Evolutionary conservation across 2,888 invertebrate species (phyloP).

Genomic region (Galeopsomyia nigrocyanea): DNA sequence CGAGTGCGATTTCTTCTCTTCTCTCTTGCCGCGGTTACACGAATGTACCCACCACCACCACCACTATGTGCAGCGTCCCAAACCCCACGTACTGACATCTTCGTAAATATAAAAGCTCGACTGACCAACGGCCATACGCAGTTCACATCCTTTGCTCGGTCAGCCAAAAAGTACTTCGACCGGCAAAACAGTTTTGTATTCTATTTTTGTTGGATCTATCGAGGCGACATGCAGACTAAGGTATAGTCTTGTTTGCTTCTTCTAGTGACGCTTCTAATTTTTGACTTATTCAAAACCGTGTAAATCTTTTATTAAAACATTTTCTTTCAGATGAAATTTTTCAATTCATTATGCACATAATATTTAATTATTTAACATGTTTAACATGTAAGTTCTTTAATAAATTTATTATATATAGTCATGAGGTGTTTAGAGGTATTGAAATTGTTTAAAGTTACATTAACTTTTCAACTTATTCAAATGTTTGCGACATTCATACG

Average conservation of each 20-base stretch:
- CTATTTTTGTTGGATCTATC: background rate
- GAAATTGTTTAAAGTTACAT: too few species aligned
- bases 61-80: slow-evolving; percentile 17
- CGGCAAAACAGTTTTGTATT: background rate
- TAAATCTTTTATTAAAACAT: too few species aligned
- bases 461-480: too few species aligned
- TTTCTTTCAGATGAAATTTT: too few species aligned
- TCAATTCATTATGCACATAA: too few species aligned
- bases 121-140: slow-evolving; percentile 10
- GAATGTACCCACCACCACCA: slow-evolving; percentile 35
- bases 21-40: slow-evolving; percentile 36
- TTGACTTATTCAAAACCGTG: too few species aligned
- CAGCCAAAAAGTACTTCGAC: background rate
- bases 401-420: too few species aligned
- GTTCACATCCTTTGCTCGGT: slow-evolving; percentile 30
- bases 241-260: slow-evolving; percentile 49
- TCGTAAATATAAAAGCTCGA: slow-evolving; percentile 41
- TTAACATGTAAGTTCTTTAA: too few species aligned
- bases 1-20: slow-evolving; percentile 46
- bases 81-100: background rate
- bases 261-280: too few species aligned
- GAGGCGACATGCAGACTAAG: slow-evolving; percentile 62
- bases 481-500: too few species aligned
- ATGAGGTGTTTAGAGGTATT: too few species aligned
- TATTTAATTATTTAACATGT: too few species aligned